These are phyloP conservation scores for Darevskia nairensis DNA, from an alignment of 2,797 vertebrate genomes.

Conservation along the genomic window DNA sequence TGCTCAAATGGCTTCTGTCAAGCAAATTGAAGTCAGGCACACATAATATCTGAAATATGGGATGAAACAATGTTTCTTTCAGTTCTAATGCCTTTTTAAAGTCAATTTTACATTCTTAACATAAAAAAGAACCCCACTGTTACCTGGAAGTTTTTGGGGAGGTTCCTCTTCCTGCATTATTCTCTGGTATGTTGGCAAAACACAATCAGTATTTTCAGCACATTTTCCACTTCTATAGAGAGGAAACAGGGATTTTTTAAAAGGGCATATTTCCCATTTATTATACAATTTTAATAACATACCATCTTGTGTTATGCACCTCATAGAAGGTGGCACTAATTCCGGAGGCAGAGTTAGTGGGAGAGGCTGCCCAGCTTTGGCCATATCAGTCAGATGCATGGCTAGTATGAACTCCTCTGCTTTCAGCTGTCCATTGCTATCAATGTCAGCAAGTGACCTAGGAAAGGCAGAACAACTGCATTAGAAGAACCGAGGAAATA, in stretches of 20 bases:
- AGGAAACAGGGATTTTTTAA: conserved; percentile 20
- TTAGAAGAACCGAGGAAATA: conserved; percentile 3
- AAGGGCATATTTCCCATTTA: neutral
- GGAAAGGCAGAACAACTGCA: conserved; percentile 19
- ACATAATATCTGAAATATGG: neutral
- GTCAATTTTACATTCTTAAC: neutral
- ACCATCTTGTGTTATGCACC: conserved; percentile 75
- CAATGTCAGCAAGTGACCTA: conserved; percentile 94
- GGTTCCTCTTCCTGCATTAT: conserved; percentile 86
- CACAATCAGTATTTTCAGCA: conserved; percentile 88
- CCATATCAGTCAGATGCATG: conserved; percentile 98
- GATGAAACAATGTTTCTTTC: neutral
- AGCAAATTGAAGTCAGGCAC: neutral
- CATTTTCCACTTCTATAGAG: conserved; percentile 80
- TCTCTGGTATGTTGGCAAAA: conserved; percentile 80
- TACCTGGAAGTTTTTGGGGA: conserved; percentile 91
- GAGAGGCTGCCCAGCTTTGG: conserved; percentile 91
- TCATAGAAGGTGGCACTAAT: conserved; percentile 91
- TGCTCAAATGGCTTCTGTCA: neutral
- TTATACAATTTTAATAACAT: neutral
- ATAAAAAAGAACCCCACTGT: neutral
- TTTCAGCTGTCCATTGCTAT: conserved; percentile 93
- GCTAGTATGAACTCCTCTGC: conserved; percentile 98
- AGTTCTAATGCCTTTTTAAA: conserved; percentile 10
- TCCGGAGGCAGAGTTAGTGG: conserved; percentile 91